Percentiles rank a stretch among this genome's conserved stretches.
Conservation (phyloP, 1,140 invertebrate species). For the Scaptodrosophila lebanonensis region DNA sequence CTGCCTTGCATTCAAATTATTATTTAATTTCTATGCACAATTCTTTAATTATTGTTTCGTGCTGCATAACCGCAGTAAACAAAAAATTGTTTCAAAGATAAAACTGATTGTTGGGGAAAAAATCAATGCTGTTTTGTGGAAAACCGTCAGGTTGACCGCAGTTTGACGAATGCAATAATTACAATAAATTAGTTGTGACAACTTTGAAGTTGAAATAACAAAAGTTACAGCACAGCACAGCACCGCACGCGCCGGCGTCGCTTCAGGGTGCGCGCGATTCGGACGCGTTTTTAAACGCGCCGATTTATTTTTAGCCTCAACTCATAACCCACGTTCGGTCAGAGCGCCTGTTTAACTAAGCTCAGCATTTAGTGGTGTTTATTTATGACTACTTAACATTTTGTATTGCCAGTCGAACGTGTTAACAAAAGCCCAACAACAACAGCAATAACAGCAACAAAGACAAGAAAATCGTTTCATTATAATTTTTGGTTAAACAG, state of each 20-base stretch:
- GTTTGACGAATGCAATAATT: no score
- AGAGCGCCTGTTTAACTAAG: slow-evolving; percentile 50
- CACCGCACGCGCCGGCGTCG: slow-evolving; percentile 1
- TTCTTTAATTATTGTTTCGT: slow-evolving; percentile 26
- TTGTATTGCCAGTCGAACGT: slow-evolving; percentile 50
- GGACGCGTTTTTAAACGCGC: slow-evolving; percentile 21
- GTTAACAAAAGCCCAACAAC: slow-evolving; percentile 45
- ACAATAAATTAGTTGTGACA: no score
- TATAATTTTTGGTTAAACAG: slow-evolving; percentile 28
- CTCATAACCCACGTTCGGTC: no score
- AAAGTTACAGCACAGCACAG: slow-evolving; percentile 22
- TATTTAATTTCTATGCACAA: slow-evolving; percentile 38
- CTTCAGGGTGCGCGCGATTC: background rate
- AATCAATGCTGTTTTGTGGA: no score
- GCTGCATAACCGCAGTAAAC: slow-evolving; percentile 10
- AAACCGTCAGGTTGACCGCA: no score
- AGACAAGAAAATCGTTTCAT: slow-evolving; percentile 16
- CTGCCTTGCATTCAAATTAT: slow-evolving; percentile 20
- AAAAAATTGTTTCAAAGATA: slow-evolving; percentile 13
- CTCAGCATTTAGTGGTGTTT: slow-evolving; percentile 64
- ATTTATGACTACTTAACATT: slow-evolving; percentile 70
- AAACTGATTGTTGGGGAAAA: no score
- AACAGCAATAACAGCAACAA: slow-evolving; percentile 20
- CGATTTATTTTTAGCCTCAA: background rate
- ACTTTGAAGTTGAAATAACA: no score